Evolutionary conservation across 2,888 invertebrate species (phyloP), one percentile per base, ranked within the genome.

Genomic region (Hemithea aestivaria): DNA sequence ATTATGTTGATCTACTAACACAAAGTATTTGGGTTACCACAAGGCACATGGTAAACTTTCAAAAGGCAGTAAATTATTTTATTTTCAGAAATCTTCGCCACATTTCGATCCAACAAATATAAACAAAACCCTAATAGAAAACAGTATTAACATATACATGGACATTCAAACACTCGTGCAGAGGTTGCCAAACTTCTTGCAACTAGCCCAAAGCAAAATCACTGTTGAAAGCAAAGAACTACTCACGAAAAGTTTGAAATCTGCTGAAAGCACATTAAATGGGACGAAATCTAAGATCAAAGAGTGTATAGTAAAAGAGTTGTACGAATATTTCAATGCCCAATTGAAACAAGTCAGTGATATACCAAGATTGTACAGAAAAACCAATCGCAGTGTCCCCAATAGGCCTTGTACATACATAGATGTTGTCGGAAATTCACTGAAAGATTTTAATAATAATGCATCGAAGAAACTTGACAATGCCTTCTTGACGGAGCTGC

Each of bases 351-450:
- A 94, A 88, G 96, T 98, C 2, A 94, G 92, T 55, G 97, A 98
- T 70, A 95, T 99, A 74, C 99, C 99, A 1, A 89, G 98, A 46
- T 83, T 98, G 37, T 98, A 96, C 73, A 89, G 97, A 35, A 93
- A 96, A 73, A 98, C 98, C 0, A 98, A 98, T 71, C 90, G 96
- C 47, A 96, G 94, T 53, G 88, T 93, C 12, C 97, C 97, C 0
- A 91, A 91, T 1, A 93, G 93, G 58, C 91, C 94, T 21, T 96
- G 96, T 48, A 74, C 89, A 9, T 98, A 97, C 66, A 91, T 95
- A n/a, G 90, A 90, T 24, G 87, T 89, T 39, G 88, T 93, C 53
- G 60, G 92, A 0, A 88, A 85, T 41, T 89, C 91, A 1, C 78
- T 94, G 31, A 72, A 77, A 6, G 88, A 89, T 39, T 93, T 94